Base-by-base conservation (phyloP, 2,797 vertebrate species). In the Arctocebus calabarensis region DNA sequence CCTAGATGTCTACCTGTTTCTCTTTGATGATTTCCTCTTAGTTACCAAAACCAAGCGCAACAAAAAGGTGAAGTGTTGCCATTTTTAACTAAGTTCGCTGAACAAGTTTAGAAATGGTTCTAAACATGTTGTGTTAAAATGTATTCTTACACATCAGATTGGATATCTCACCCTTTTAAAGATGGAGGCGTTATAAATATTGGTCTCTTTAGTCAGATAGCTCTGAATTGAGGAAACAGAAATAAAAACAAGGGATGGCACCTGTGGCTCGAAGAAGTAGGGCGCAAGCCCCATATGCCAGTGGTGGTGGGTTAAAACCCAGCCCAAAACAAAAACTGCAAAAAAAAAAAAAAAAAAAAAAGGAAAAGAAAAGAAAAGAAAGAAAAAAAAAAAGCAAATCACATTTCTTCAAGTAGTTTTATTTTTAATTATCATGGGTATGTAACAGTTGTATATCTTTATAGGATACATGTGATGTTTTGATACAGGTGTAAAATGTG, bases 11-110 rank as follows among this genome's bases (percentile, higher is more conserved):
- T 99, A 99, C 94, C 96, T 99, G 92, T 99, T 99, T 98, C 98
- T 99, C 94, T 99, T 99, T 10, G 98, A 99, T 37, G 99, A 99
- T 98, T 99, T 99, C 97, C 98, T 99, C 91, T 98, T 99, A 94
- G 99, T 99, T 97, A 99, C 99, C 40, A 99, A 99, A 99, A 98
- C 98, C 55, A 99, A 99, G 98, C 98, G 98, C 78, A 99, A 97
- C 98, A 99, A 99, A 98, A 99, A 99, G 99, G 99, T 99, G 98
- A 98, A 88, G 77, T 27, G 40, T 22, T 73, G 45, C 37, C 45
- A 17, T 64, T 96, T 90, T 62, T 92, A 34, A 92, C 10, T 48
- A 70, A 37, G 14, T 88, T 82, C 94, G 57, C 62, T 90, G 48
- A 88, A 34, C 68, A 52, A 37, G 7, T 90, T 79, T 83, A n/a